These are phyloP conservation scores for Dendroctonus valens DNA, from an alignment of 1,140 invertebrate species.

Conservation along the genomic window DNA sequence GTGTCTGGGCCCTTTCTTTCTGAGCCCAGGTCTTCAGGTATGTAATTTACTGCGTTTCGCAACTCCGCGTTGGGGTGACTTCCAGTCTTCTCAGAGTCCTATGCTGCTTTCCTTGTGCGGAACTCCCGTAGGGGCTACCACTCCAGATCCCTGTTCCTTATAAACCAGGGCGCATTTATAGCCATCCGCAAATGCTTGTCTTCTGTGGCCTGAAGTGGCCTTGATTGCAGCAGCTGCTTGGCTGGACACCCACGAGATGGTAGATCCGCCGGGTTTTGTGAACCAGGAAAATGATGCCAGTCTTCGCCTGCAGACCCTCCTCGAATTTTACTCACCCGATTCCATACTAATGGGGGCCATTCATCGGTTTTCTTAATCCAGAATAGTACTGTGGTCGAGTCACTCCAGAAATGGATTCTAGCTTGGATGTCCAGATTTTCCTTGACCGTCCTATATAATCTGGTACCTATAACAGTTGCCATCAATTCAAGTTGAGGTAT, in stretches of 20 bases:
- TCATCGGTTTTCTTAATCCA: slow-evolving; percentile 45
- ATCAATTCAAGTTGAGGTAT: slow-evolving; percentile 42
- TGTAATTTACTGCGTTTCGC: too few species aligned
- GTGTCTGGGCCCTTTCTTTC: too few species aligned
- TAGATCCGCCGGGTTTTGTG: slow-evolving; percentile 50
- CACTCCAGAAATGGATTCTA: slow-evolving; percentile 41
- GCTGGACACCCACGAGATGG: slow-evolving; percentile 48
- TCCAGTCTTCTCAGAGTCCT: too few species aligned
- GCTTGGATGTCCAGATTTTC: slow-evolving; percentile 9
- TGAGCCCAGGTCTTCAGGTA: too few species aligned
- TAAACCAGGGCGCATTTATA: too few species aligned
- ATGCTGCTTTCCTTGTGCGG: too few species aligned
- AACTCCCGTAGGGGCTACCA: too few species aligned
- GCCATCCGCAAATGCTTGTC: too few species aligned
- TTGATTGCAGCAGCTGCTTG: slow-evolving; percentile 44
- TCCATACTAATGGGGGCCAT: slow-evolving; percentile 50
- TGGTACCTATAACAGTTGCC: slow-evolving; percentile 27
- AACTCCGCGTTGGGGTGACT: too few species aligned
- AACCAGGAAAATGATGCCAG: slow-evolving; percentile 49
- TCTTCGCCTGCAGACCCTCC: slow-evolving; percentile 18
- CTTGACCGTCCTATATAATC: slow-evolving; percentile 12
- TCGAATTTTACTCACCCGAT: slow-evolving; percentile 49
- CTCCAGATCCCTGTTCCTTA: too few species aligned
- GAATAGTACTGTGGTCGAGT: slow-evolving; percentile 46
- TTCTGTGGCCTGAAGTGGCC: too few species aligned